phyloP scores from a whole-genome alignment of 2,888 invertebrate species.

The Parascotia fuliginaria region DNA sequence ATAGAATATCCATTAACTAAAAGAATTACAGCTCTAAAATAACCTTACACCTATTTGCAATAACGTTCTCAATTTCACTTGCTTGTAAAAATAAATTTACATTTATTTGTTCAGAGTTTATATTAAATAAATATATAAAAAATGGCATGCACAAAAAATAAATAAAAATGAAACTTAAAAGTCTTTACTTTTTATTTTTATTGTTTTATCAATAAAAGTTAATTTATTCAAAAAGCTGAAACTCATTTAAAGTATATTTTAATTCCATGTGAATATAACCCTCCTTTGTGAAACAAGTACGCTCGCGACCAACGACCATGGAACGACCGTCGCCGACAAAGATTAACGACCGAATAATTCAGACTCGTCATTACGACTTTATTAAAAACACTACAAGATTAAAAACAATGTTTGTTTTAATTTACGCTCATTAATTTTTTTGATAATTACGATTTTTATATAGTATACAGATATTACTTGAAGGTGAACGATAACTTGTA shows the following conservation, averaged over 20 bases:
- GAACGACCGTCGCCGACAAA: constrained; percentile 49
- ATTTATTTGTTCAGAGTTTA: too few species aligned
- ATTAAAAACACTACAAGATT: constrained; percentile 27
- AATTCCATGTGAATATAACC: constrained; percentile 49
- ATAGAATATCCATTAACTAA: not conserved
- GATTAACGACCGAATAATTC: constrained; percentile 52
- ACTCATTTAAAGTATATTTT: constrained; percentile 46
- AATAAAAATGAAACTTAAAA: constrained; percentile 13
- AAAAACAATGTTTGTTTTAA: constrained; percentile 26
- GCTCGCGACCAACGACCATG: constrained; percentile 53
- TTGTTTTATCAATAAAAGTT: constrained; percentile 15
- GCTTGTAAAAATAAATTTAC: too few species aligned
- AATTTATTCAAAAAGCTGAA: constrained; percentile 35
- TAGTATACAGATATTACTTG: constrained; percentile 8
- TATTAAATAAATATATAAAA: too few species aligned
- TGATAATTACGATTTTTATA: constrained; percentile 12
- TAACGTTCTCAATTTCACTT: too few species aligned
- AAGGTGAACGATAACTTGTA: constrained; percentile 15
- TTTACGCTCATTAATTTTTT: constrained; percentile 15
- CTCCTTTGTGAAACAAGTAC: constrained; percentile 50
- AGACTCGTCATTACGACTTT: constrained; percentile 45
- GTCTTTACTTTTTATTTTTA: constrained; percentile 15
- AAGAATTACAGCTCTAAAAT: too few species aligned
- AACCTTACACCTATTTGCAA: too few species aligned
- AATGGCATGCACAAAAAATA: constrained; percentile 12